Conservation (phyloP, 1,140 invertebrate species). For the Cydia pomonella region DNA sequence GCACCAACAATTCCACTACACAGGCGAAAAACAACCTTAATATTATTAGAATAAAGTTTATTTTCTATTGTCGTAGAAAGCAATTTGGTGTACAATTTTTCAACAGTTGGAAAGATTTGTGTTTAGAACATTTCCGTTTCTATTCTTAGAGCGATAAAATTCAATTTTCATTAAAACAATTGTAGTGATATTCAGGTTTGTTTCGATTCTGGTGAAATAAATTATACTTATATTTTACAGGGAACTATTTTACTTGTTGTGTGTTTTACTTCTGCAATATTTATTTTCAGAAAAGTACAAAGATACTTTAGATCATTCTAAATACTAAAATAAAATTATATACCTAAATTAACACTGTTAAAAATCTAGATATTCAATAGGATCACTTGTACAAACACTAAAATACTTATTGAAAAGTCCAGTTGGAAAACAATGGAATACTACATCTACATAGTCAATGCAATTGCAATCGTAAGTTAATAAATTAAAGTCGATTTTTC, state of each 20-base stretch:
- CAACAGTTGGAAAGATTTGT: slow-evolving; percentile 59
- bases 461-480: not conserved
- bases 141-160: slow-evolving; percentile 69
- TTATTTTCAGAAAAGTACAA: too few species aligned
- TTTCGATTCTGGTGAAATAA: not conserved
- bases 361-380: too few species aligned
- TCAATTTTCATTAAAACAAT: slow-evolving; percentile 53
- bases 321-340: too few species aligned
- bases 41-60: slow-evolving; percentile 35
- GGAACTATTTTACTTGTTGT: not conserved
- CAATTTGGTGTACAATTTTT: slow-evolving; percentile 48
- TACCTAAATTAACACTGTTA: too few species aligned
- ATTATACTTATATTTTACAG: slow-evolving; percentile 1
- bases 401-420: too few species aligned
- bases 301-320: too few species aligned
- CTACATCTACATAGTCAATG: not conserved
- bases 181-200: not conserved
- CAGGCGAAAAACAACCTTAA: slow-evolving; percentile 48
- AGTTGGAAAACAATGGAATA: too few species aligned
- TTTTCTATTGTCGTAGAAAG: slow-evolving; percentile 39
- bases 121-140: slow-evolving; percentile 64
- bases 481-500: not conserved
- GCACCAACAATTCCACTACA: slow-evolving; percentile 36
- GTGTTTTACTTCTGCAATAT: not conserved
- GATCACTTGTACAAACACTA: too few species aligned